Conservation (phyloP, 1,140 invertebrate species). For the Leptopilina clavipes region DNA sequence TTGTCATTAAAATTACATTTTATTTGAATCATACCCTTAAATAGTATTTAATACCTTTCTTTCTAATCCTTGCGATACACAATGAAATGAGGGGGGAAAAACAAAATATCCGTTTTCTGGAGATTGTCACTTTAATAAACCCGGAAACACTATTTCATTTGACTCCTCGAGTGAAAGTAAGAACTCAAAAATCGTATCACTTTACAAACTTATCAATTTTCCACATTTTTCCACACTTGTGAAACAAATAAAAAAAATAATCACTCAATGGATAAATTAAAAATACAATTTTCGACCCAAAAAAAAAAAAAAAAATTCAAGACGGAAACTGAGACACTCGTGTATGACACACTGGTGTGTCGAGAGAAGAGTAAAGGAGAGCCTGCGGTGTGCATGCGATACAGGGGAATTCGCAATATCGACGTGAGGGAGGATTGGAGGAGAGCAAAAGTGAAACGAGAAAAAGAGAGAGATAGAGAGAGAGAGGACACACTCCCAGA, state of each 20-base stretch:
- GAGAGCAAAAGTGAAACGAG: not conserved
- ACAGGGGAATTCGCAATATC: slow-evolving; percentile 24
- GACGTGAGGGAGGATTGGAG: not conserved
- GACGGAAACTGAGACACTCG: not conserved
- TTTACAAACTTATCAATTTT: not conserved
- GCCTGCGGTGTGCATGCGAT: no score
- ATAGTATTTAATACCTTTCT: not conserved
- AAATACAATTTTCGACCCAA: no score
- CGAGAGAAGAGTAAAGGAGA: slow-evolving; percentile 21
- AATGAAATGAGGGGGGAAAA: not conserved
- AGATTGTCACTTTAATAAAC: not conserved
- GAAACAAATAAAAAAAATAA: no score
- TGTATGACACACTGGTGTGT: not conserved
- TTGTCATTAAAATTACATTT: no score
- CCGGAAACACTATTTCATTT: not conserved
- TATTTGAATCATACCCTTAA: no score
- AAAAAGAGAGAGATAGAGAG: not conserved
- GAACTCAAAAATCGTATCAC: not conserved
- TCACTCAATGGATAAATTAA: no score
- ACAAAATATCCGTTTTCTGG: slow-evolving; percentile 7
- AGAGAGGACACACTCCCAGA: not conserved
- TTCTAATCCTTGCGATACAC: not conserved
- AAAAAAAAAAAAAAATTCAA: not conserved
- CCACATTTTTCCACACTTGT: no score
- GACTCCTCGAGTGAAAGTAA: slow-evolving; percentile 9